These are phyloP conservation scores for Desmophyllum pertusum DNA, from an alignment of 92 coral and sea anemone species.

Conservation along the genomic window DNA sequence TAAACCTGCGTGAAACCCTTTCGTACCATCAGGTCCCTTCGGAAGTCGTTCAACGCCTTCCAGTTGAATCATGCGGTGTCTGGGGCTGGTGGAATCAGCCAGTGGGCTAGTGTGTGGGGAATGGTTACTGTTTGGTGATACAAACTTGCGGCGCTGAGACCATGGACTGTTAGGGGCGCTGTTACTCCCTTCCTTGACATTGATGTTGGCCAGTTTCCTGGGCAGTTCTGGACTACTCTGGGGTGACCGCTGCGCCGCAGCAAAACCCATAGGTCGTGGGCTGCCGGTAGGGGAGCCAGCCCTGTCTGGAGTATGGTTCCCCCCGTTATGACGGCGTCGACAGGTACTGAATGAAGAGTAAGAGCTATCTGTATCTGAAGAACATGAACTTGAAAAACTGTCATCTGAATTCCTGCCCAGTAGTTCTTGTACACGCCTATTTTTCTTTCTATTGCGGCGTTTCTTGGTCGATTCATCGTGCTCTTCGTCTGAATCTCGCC, in stretches of 20 bases:
- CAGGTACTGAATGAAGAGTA: slow-evolving; percentile 90
- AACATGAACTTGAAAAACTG: slow-evolving; percentile 84
- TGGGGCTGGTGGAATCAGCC: slow-evolving; percentile 74
- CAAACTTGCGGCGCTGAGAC: slow-evolving; percentile 90
- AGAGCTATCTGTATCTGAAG: slow-evolving; percentile 95
- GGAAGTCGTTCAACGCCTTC: slow-evolving; percentile 94
- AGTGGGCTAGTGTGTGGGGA: slow-evolving; percentile 75
- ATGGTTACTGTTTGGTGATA: slow-evolving; percentile 72
- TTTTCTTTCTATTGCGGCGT: slow-evolving; percentile 84
- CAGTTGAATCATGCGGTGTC: slow-evolving; percentile 90
- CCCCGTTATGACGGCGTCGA: slow-evolving; percentile 77
- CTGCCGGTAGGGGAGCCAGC: slow-evolving; percentile 60
- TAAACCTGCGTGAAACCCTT: slow-evolving; percentile 76
- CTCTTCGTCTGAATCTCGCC: slow-evolving; percentile 89
- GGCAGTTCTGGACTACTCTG: slow-evolving; percentile 86
- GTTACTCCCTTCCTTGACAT: slow-evolving; percentile 69
- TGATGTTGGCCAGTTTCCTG: slow-evolving; percentile 49
- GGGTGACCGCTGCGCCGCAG: slow-evolving; percentile 77
- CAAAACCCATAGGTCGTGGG: slow-evolving; percentile 60
- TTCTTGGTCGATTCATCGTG: slow-evolving; percentile 77
- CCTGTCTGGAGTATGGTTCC: slow-evolving; percentile 54
- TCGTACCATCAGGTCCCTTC: slow-evolving; percentile 97
- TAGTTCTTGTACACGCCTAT: slow-evolving; percentile 77
- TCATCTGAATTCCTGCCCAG: slow-evolving; percentile 80
- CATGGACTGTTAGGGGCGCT: slow-evolving; percentile 94